phyloP scores from a whole-genome alignment of 1,140 invertebrate genomes.

The Pseudobourletiella spinata region DNA sequence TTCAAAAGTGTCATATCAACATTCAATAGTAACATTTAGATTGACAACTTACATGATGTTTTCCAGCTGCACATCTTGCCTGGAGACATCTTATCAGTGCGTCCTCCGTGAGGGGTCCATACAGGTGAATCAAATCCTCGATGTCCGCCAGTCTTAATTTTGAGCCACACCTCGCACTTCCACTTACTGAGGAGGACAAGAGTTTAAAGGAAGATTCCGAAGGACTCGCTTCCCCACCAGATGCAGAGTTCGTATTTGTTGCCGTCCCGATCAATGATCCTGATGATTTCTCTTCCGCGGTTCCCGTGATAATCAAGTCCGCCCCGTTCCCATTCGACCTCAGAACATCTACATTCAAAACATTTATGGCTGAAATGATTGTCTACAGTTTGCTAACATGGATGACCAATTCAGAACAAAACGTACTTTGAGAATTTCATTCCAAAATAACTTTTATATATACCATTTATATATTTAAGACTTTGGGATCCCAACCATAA shows the following conservation, averaged over 20 bases:
- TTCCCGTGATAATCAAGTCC: slow-evolving; percentile 1
- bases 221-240: slow-evolving; percentile 25
- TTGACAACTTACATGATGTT: slow-evolving; percentile 87
- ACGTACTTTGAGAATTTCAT: too few species aligned
- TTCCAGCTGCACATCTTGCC: slow-evolving; percentile 70
- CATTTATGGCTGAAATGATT: not conserved
- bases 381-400: too few species aligned
- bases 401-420: too few species aligned
- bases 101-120: slow-evolving; percentile 85
- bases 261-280: slow-evolving; percentile 29
- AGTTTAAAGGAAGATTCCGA: slow-evolving; percentile 30
- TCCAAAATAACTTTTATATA: too few species aligned
- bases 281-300: slow-evolving; percentile 13
- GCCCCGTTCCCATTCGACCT: slow-evolving; percentile 10
- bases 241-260: slow-evolving; percentile 19
- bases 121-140: slow-evolving; percentile 82
- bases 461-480: too few species aligned
- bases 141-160: slow-evolving; percentile 45
- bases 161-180: not conserved
- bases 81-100: slow-evolving; percentile 83
- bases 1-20: too few species aligned
- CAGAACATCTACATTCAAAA: slow-evolving; percentile 24
- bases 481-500: too few species aligned
- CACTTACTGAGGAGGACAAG: slow-evolving; percentile 10
- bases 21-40: too few species aligned